Evolutionary conservation across 2,888 invertebrate genomes (phyloP), one percentile per base, ranked within the genome.

Genomic region (Dione vanillae): DNA sequence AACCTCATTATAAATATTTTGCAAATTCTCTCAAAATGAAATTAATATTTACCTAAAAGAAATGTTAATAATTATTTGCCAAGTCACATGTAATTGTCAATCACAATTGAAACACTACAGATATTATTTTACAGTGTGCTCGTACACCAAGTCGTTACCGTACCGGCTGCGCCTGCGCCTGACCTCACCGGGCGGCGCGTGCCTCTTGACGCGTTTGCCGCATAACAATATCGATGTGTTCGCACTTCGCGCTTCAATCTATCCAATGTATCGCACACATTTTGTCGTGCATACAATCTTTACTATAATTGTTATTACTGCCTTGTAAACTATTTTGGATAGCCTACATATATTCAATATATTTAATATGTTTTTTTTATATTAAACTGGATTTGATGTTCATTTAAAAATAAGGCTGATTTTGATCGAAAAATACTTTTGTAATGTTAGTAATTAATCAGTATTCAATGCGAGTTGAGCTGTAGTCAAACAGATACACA

Each of bases 141-240:
- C 20, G 54, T 69, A 37, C 45, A 62, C 54, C 37, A 47, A 54
- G 37, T 62, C 19, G 68, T 69, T 69, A 47, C 37, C 43, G 20
- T 37, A 45, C 68, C 67, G 68, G 54, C 45, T 54, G 62, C 45
- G 68, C 69, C 71, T 65, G 59, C 40, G 66, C 40, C 67, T 75
- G 77, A 77, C 77, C 78, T 78, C 77, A 75, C 68, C 75, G 74
- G 67, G 54, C 81, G 86, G 85, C 89, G 87, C 88, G 89, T 89
- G 89, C 89, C 85, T 82, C 73, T 75, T 76, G 80, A 75, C 81
- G 83, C 82, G 82, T 82, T 83, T 77, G 80, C 78, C 82, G 87
- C 87, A 87, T 88, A 86, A 85, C 85, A 88, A 87, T 87, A 75
- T 74, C 64, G 71, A 75, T 74, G 70, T 74, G 75, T 73, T 69